These are phyloP conservation scores for Apostichopus leukothele DNA, from an alignment of 53 echinoderm and acorn worm species.

Conservation along the genomic window DNA sequence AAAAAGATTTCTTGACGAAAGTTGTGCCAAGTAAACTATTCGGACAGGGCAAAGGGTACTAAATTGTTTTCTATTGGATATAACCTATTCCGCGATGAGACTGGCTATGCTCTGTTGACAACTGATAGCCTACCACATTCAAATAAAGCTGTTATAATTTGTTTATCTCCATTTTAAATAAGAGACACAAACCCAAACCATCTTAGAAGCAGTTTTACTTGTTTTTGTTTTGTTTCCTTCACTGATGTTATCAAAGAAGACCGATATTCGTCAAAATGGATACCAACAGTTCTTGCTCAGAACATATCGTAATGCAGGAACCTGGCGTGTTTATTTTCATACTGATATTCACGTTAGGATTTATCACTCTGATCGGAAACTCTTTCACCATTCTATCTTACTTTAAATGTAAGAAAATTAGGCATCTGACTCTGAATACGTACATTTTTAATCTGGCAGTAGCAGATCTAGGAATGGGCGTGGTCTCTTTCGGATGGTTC, in stretches of 20 bases:
- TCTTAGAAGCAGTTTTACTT: too few species aligned
- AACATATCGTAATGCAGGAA: neutral
- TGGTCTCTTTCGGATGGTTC: neutral
- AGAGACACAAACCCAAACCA: too few species aligned
- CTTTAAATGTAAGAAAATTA: conserved; percentile 7
- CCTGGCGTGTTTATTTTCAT: neutral
- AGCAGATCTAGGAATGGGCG: conserved; percentile 35
- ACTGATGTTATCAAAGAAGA: neutral
- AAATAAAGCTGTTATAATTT: too few species aligned
- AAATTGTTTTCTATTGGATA: too few species aligned
- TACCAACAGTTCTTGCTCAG: neutral
- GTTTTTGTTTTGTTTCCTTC: too few species aligned
- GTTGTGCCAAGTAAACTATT: too few species aligned
- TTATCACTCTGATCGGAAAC: conserved; percentile 10
- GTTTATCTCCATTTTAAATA: too few species aligned
- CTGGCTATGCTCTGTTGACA: too few species aligned
- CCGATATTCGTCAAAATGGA: neutral
- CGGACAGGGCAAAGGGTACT: too few species aligned
- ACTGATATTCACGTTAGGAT: neutral
- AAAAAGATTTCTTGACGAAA: too few species aligned
- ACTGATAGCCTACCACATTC: too few species aligned
- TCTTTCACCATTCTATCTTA: conserved; percentile 33
- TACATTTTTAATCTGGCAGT: conserved; percentile 41
- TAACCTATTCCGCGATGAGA: too few species aligned
- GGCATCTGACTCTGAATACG: conserved; percentile 22